phyloP scores from a whole-genome alignment of 2,113 vertebrate genomes.

The Gnathonemus echidnorhynchus region DNA sequence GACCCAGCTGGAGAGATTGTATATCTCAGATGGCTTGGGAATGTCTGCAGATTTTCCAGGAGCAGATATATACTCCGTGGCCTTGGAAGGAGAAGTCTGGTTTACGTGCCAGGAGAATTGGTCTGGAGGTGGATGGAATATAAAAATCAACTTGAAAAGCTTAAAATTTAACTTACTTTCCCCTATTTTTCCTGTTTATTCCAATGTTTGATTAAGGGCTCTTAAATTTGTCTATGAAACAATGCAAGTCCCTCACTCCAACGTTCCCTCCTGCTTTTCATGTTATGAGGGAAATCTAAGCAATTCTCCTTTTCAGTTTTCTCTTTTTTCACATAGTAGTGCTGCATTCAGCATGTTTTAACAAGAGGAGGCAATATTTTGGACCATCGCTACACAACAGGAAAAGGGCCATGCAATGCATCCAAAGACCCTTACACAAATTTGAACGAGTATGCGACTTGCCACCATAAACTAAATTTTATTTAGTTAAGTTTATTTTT shows the following conservation, averaged over 20 bases:
- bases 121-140: background rate
- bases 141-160: background rate
- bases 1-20: background rate
- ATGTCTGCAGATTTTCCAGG: background rate
- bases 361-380: background rate
- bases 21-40: background rate
- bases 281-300: background rate
- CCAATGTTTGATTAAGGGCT: background rate
- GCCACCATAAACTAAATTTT: background rate
- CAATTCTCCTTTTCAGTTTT: background rate
- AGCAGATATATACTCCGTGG: background rate
- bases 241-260: background rate
- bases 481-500: background rate
- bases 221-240: background rate
- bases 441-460: background rate
- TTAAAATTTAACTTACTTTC: background rate
- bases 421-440: background rate
- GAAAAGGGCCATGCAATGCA: background rate
- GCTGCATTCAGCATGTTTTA: background rate
- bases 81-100: background rate
- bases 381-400: background rate
- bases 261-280: background rate
- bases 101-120: background rate
- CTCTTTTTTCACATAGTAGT: background rate
- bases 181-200: background rate